phyloP scores from a whole-genome alignment of 2,113 vertebrate species.

The Ameiurus melas region DNA sequence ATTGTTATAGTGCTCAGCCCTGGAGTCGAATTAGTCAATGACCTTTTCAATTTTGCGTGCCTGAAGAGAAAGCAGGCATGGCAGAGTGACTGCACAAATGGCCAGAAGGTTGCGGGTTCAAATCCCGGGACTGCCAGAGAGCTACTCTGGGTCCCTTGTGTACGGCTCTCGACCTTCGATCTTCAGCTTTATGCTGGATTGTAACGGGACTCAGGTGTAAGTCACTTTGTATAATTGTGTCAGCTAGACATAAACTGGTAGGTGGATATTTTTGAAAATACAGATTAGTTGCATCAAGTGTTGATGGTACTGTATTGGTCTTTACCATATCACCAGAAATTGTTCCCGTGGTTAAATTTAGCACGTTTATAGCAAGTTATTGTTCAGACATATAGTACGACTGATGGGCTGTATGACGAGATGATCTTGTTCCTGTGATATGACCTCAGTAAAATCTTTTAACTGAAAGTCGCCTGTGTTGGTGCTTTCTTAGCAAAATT shows the following conservation, averaged over 20 bases:
- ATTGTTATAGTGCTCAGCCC: not conserved
- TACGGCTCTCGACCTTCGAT: not conserved
- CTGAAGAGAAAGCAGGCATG: not conserved
- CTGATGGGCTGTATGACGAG: not conserved
- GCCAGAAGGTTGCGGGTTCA: not conserved
- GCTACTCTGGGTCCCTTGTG: not conserved
- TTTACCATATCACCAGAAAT: not conserved
- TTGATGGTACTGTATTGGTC: not conserved
- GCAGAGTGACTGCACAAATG: not conserved
- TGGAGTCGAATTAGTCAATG: not conserved
- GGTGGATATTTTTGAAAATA: not conserved
- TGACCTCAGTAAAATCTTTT: not conserved
- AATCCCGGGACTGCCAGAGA: not conserved
- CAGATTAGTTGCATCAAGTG: not conserved
- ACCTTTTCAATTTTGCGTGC: not conserved
- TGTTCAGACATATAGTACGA: not conserved
- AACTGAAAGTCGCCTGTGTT: not conserved
- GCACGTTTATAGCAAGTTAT: not conserved
- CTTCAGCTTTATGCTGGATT: not conserved
- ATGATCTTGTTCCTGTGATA: not conserved
- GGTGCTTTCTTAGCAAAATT: not conserved
- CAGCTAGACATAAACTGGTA: not conserved
- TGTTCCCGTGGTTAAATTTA: not conserved
- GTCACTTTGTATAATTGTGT: not conserved
- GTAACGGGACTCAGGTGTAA: not conserved